A percentile compares a stretch with the other conserved stretches of the same genome.
Conservation (phyloP, 2,888 invertebrate species). For the Xanthorhoe spadicearia region DNA sequence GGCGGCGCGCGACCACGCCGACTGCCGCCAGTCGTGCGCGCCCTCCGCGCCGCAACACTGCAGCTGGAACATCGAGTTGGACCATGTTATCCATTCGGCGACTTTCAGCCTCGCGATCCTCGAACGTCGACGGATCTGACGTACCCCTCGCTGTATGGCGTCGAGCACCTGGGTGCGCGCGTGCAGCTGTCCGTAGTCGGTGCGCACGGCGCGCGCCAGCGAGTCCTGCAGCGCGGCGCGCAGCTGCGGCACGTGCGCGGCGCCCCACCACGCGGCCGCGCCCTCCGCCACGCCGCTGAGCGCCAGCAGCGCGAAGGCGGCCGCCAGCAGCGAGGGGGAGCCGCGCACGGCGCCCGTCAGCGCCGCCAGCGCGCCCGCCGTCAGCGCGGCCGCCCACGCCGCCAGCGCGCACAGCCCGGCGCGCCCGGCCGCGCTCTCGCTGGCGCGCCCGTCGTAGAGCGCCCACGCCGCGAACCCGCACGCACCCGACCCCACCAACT, state of each 20-base stretch:
- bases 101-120: not conserved
- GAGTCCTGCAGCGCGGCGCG: slow-evolving; percentile 59
- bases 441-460: slow-evolving; percentile 69
- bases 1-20: slow-evolving; percentile 86
- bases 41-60: slow-evolving; percentile 97
- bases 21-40: slow-evolving; percentile 94
- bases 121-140: slow-evolving; percentile 10
- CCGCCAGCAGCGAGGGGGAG: slow-evolving; percentile 68
- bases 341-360: slow-evolving; percentile 61
- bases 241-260: slow-evolving; percentile 69
- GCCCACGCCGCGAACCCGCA: slow-evolving; percentile 72
- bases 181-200: slow-evolving; percentile 66
- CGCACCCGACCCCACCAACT: slow-evolving; percentile 66
- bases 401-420: slow-evolving; percentile 68
- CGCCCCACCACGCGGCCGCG: slow-evolving; percentile 76
- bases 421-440: slow-evolving; percentile 63
- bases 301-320: slow-evolving; percentile 70
- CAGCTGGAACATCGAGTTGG: slow-evolving; percentile 79
- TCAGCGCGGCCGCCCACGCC: slow-evolving; percentile 67
- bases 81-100: not conserved
- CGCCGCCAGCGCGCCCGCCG: slow-evolving; percentile 63
- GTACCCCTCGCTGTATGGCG: slow-evolving; percentile 69
- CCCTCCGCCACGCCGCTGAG: slow-evolving; percentile 71
- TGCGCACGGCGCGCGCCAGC: slow-evolving; percentile 60
- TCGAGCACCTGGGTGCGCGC: slow-evolving; percentile 69